These are phyloP conservation scores for Indicator indicator DNA, from an alignment of 2,113 vertebrate species.

Conservation along the genomic window DNA sequence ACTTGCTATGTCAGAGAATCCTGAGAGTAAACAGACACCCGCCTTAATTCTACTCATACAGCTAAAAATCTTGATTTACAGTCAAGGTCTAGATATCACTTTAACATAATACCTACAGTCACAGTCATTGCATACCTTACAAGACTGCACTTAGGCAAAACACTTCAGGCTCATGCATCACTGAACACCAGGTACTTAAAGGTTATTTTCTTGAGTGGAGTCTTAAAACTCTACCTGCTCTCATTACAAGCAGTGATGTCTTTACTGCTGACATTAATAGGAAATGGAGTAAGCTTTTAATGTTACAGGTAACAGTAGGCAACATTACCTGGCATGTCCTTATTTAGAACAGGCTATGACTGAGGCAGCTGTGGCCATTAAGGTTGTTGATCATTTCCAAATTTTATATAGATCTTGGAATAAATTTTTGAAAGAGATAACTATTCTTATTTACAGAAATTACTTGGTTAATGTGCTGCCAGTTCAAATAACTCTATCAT, in stretches of 20 bases:
- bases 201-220: neutral
- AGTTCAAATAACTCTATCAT: neutral
- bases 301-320: neutral
- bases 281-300: neutral
- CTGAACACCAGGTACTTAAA: neutral
- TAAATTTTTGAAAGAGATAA: neutral
- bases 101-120: neutral
- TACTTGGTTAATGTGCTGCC: neutral
- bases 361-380: neutral
- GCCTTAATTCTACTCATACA: neutral
- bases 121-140: neutral
- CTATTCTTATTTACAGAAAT: no score
- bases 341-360: neutral
- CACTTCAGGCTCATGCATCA: neutral
- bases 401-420: neutral
- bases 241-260: neutral
- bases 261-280: neutral
- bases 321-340: rapidly evolving
- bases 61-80: neutral
- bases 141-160: neutral
- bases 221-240: neutral
- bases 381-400: neutral
- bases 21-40: neutral
- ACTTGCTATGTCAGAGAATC: neutral
- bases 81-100: neutral